Evolutionary conservation across 2,113 vertebrate genomes (phyloP), one percentile per base, ranked within the genome.

Genomic region (Callaeas wilsoni): DNA sequence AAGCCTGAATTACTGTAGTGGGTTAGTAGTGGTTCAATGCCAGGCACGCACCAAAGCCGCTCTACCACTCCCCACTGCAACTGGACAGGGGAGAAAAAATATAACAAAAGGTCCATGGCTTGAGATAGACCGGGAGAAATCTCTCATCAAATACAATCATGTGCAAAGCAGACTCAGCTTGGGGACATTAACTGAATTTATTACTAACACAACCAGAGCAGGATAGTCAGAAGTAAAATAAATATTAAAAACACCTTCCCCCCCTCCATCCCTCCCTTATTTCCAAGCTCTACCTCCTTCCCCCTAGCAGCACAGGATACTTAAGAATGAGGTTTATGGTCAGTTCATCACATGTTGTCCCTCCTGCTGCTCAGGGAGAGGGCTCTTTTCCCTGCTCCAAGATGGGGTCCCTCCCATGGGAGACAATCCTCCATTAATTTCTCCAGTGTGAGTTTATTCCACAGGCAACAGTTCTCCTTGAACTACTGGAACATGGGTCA

Each of bases 11-110:
- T 68, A 32, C 32, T 32, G 17, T 44, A 33, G 6, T 52, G 17
- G 9, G 4, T 50, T 14, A 6, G 37, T 16, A 13, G 4, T 32
- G 17, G 7, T 3, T 42, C 25, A 17, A 57, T 59, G 26, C 21
- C 26, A 76, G 44, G 26, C 21, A 76, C 17, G 7, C 37, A 77
- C 7, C 14, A 44, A 52, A 52, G 14, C 12, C 0, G 0, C 14
- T 59, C 9, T 22, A 7, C 32, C 37, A 15, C 2, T 59, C 9
- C 13, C 11, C 6, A 9, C 18, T 68, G 26, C 32, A 52, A 37
- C 4, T 6, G 22, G 7, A 68, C 33, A 27, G 3, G 7, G 17
- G 25, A 44, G 26, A 59, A 12, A 32, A 68, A 44, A 52, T 44
- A 16, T 3, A 44, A 22, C 6, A 42, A 33, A 44, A 44, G 21